Conservation (phyloP, 2,888 invertebrate genomes). For the Podotricha telesiphe region DNA sequence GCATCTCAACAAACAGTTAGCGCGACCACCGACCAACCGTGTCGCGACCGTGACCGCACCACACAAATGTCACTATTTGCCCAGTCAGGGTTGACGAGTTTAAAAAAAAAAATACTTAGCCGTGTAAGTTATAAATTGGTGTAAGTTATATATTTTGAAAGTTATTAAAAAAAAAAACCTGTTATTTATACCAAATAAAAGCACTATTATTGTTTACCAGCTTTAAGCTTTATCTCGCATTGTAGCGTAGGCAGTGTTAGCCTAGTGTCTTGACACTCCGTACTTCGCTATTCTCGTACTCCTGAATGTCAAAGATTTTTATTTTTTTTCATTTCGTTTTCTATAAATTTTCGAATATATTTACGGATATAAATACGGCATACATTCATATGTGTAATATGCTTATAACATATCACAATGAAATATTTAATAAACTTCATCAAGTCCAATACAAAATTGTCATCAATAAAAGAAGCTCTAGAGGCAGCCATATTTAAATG, state of each 20-base stretch:
- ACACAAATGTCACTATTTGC: constrained; percentile 38
- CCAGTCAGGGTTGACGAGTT: constrained; percentile 16
- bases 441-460: background rate
- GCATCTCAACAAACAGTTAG: constrained; percentile 23
- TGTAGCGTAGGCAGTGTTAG: too few species aligned
- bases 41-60: constrained; percentile 38
- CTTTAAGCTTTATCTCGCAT: too few species aligned
- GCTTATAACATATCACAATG: background rate
- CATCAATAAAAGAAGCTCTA: background rate
- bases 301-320: too few species aligned
- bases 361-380: too few species aligned
- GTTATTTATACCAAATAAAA: too few species aligned
- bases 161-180: too few species aligned
- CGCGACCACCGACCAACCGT: constrained; percentile 32
- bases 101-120: background rate
- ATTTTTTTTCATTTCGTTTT: too few species aligned
- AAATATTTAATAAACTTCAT: background rate
- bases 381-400: too few species aligned
- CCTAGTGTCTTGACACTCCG: too few species aligned
- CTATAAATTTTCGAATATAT: too few species aligned
- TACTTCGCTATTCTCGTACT: too few species aligned
- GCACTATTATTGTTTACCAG: too few species aligned
- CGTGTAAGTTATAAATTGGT: background rate
- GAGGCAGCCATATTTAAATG: constrained; percentile 1
- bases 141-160: background rate